These are phyloP conservation scores for Alfaro cultratus DNA, from an alignment of 2,797 vertebrate genomes.

Conservation along the genomic window DNA sequence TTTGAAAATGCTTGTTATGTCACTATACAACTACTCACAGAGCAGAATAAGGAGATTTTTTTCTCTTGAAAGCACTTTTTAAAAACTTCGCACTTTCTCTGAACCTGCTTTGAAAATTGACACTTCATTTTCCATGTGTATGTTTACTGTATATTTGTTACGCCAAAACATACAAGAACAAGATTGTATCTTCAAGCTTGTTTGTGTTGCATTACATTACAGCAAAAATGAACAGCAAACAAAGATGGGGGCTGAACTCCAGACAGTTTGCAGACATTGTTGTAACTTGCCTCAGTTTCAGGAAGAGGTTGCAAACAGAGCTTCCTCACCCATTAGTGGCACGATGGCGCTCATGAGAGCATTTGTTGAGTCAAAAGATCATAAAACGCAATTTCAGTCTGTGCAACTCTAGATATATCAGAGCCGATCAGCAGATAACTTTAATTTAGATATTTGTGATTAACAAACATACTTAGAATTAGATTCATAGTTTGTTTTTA, in stretches of 20 bases:
- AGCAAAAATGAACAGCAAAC: not conserved
- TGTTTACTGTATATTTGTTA: not conserved
- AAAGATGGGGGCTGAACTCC: not conserved
- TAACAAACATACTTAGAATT: too few species aligned
- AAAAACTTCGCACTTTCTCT: not conserved
- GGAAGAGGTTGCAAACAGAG: not conserved
- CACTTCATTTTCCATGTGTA: not conserved
- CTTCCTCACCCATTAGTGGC: not conserved
- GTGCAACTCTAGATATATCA: too few species aligned
- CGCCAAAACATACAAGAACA: not conserved
- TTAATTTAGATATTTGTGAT: too few species aligned
- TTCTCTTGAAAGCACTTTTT: not conserved
- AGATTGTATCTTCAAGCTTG: not conserved
- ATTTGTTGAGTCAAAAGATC: too few species aligned
- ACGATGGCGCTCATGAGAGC: not conserved
- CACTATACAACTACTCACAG: not conserved
- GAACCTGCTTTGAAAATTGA: not conserved
- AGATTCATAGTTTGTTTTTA: too few species aligned
- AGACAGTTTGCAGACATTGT: not conserved
- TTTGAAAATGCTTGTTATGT: not conserved
- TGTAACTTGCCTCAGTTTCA: not conserved
- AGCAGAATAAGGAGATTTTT: not conserved
- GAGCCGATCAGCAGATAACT: too few species aligned
- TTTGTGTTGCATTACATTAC: not conserved
- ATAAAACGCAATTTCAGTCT: too few species aligned